Percentiles rank a stretch among this genome's conserved stretches.
These are phyloP conservation scores for Schrankia costaestrigalis DNA, from an alignment of 2,888 invertebrate genomes.

Conservation along the genomic window DNA sequence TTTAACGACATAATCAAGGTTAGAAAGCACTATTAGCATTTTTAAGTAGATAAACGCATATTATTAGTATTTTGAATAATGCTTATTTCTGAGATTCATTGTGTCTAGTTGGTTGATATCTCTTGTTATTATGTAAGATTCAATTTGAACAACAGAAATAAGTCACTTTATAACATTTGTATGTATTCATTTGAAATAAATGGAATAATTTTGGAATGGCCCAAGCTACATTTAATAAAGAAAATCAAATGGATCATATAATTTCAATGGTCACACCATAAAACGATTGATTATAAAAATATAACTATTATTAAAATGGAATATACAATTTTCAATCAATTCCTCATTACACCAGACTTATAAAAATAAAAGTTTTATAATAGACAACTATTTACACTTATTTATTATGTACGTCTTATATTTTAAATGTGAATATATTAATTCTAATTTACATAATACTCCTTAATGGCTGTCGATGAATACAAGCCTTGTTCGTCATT, in stretches of 20 bases:
- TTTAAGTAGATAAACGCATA: no score
- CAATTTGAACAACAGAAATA: no score
- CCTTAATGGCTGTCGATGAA: conserved; percentile 24
- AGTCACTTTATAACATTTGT: no score
- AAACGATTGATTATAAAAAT: conserved; percentile 29
- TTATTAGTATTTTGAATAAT: no score
- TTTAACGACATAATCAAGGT: no score
- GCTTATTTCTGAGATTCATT: no score
- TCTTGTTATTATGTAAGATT: no score
- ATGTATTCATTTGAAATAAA: no score
- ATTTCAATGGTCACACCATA: conserved; percentile 31
- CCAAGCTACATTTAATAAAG: conserved; percentile 12
- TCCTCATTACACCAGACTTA: conserved; percentile 38
- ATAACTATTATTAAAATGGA: conserved; percentile 34
- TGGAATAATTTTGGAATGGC: conserved; percentile 40
- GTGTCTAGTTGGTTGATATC: no score
- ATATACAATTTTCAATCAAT: conserved; percentile 45
- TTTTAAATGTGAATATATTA: conserved; percentile 31
- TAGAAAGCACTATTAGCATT: no score
- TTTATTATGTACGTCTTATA: conserved; percentile 34
- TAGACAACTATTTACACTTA: conserved; percentile 31
- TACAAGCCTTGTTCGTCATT: conserved; percentile 30
- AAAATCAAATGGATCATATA: conserved; percentile 7
- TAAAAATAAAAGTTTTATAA: conserved; percentile 24
- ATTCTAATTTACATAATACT: conserved; percentile 33